These are phyloP conservation scores for Palaemon carinicauda DNA, from an alignment of 1,140 invertebrate species.

Conservation along the genomic window DNA sequence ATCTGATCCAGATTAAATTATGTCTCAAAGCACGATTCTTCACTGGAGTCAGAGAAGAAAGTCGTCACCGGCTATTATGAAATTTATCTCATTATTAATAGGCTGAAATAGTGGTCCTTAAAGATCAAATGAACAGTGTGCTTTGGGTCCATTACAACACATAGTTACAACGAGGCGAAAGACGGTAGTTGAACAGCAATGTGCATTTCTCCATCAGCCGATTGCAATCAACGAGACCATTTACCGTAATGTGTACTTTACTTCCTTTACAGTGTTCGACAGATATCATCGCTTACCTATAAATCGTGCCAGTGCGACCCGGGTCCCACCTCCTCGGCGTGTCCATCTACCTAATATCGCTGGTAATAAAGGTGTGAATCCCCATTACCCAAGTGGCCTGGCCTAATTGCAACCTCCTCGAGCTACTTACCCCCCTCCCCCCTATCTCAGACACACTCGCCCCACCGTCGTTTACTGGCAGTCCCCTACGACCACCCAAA, in stretches of 20 bases:
- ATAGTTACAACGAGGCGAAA: too few relatives aligned
- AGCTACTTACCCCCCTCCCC: slow-evolving; percentile 25
- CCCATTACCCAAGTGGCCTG: slow-evolving; percentile 31
- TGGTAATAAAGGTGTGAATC: slow-evolving; percentile 52
- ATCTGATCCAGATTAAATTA: too few relatives aligned
- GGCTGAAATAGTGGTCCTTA: too few relatives aligned
- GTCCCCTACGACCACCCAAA: slow-evolving; percentile 29
- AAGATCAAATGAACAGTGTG: too few relatives aligned
- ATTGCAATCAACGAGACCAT: background rate
- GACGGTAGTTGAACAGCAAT: too few relatives aligned
- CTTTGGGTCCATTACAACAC: too few relatives aligned
- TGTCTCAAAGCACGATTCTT: too few relatives aligned
- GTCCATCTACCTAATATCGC: slow-evolving; percentile 44
- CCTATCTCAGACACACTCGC: slow-evolving; percentile 15
- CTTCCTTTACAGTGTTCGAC: background rate
- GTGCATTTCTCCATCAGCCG: background rate
- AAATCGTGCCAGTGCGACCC: slow-evolving; percentile 41
- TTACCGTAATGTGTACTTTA: slow-evolving; percentile 6
- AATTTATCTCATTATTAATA: too few relatives aligned
- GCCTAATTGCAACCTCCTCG: slow-evolving; percentile 37
- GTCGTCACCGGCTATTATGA: too few relatives aligned
- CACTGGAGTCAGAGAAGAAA: too few relatives aligned
- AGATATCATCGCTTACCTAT: slow-evolving; percentile 38
- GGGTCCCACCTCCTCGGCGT: slow-evolving; percentile 28
- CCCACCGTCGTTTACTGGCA: background rate